Base-by-base conservation (phyloP, 2,113 vertebrate genomes). In the Oophaga pumilio region DNA sequence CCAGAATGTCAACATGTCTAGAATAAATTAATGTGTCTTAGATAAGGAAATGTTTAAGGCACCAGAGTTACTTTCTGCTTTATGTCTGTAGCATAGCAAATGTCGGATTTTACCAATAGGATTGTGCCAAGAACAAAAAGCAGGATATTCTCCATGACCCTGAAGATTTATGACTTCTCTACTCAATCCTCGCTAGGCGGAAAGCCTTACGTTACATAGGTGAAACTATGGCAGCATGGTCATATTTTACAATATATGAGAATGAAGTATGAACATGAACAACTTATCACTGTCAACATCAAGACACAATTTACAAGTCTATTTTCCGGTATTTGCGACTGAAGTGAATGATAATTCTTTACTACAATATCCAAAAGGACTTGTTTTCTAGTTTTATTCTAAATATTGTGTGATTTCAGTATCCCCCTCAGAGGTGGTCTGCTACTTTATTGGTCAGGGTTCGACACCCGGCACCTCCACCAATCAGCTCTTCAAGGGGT, bases 1-100 rank as follows among this genome's bases (percentile, higher is more conserved):
- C 69, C 80, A 62, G 85, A 57, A 87, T 82, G 85, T 87, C 85
- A 83, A 83, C 86, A 83, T 87, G 86, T 87, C 86, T 73, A 82
- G 69, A 87, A 87, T 82, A 83, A 82, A 87, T 87, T 87, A 87
- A 87, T 87, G 86, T 64, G 26, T 87, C 86, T 56, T 82, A 87
- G 86, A 87, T 87, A 87, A 87, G 79, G 69, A 87, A 87, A 87
- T 87, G 79, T 87, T 87, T 87, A 87, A 87, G 86, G 86, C 86
- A 87, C 86, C 86, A 83, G 80, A 76, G 79, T 87, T 87, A 74
- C 81, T 87, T 82, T 87, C 86, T 87, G 86, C 69, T 87, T 87
- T 83, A 76, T 87, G 86, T 87, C 86, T 87, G 86, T 79, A 87
- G 66, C 69, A 82, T 76, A 87, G 69, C 80, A 87, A 79, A 87